A percentile compares a stretch with the other conserved stretches of the same genome.
These are phyloP conservation scores for Dendrolimus punctatus DNA, from an alignment of 1,140 invertebrate species.

Conservation along the genomic window DNA sequence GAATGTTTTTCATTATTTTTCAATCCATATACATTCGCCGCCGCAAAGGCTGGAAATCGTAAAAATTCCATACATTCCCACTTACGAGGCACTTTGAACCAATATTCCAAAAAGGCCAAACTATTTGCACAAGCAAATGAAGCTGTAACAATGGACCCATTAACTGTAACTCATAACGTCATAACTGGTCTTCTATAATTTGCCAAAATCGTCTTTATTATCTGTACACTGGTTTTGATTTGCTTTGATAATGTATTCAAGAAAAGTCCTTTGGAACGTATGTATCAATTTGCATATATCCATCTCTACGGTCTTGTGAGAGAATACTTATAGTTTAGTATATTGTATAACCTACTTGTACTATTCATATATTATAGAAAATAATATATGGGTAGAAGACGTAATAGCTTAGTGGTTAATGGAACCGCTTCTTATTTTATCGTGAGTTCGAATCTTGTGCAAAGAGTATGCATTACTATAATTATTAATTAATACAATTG, in stretches of 20 bases:
- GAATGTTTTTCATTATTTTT: constrained; percentile 5
- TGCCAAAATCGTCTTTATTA: neutral
- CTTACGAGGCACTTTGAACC: constrained; percentile 62
- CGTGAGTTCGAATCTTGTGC: no score
- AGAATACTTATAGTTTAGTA: constrained; percentile 9
- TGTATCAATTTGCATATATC: constrained; percentile 27
- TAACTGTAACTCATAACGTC: neutral
- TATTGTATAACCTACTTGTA: neutral
- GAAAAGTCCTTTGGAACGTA: neutral
- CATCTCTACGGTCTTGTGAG: constrained; percentile 26
- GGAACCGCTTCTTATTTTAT: no score
- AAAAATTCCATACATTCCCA: constrained; percentile 60
- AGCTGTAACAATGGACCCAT: constrained; percentile 56
- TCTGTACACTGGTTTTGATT: no score
- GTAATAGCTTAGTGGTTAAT: no score
- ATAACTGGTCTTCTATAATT: neutral
- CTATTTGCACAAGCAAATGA: constrained; percentile 51
- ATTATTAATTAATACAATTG: no score
- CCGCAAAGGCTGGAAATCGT: constrained; percentile 51
- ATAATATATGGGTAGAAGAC: no score
- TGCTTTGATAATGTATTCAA: neutral
- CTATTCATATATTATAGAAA: no score
- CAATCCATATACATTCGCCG: constrained; percentile 14
- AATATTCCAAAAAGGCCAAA: constrained; percentile 53
- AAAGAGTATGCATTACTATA: no score